These are phyloP conservation scores for Trichogramma evanescens DNA, from an alignment of 2,888 invertebrate species.

Conservation along the genomic window DNA sequence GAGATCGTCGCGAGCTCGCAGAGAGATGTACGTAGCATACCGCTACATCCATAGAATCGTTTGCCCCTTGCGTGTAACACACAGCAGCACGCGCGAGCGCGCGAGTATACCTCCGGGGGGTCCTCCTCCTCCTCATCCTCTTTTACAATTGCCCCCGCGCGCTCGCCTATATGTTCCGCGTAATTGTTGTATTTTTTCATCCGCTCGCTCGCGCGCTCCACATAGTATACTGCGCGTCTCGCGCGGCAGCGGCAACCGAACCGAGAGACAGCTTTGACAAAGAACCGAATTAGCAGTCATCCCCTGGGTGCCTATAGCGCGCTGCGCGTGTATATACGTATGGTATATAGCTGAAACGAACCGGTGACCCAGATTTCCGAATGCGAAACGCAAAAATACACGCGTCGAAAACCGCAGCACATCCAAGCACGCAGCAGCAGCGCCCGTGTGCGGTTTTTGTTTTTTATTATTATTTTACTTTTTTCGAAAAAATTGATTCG, in stretches of 20 bases:
- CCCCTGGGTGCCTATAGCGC: too few relatives aligned
- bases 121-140: conserved; percentile 30
- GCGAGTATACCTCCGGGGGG: conserved; percentile 39
- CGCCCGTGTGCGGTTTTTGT: too few relatives aligned
- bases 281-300: conserved; percentile 13
- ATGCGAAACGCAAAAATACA: background rate
- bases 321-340: too few relatives aligned
- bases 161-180: conserved; percentile 12
- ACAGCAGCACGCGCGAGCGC: conserved; percentile 22
- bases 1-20: too few relatives aligned
- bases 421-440: too few relatives aligned
- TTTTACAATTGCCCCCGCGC: conserved; percentile 11
- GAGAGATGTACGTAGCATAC: too few relatives aligned
- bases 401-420: background rate
- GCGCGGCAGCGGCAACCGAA: conserved; percentile 20
- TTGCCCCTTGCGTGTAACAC: background rate
- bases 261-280: conserved; percentile 15
- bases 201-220: too few relatives aligned
- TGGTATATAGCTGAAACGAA: background rate
- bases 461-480: too few relatives aligned
- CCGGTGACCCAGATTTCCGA: background rate
- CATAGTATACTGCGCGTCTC: too few relatives aligned
- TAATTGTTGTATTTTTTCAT: too few relatives aligned
- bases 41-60: too few relatives aligned
- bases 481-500: too few relatives aligned